Conservation (phyloP, 2,888 invertebrate species). For the Masnerella sp. region DNA sequence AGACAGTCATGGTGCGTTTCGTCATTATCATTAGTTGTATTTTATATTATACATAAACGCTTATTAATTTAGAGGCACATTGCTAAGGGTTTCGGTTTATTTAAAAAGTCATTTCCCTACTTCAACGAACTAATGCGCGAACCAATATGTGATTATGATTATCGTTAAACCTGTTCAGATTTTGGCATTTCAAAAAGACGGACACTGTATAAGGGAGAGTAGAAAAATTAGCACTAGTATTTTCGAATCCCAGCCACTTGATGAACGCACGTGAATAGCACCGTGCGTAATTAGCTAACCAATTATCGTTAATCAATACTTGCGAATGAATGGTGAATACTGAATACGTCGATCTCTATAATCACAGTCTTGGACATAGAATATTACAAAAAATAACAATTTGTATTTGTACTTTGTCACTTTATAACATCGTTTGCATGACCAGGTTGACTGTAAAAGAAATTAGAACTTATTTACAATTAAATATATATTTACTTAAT, state of each 20-base stretch:
- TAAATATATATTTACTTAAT: too few relatives aligned
- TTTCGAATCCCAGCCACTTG: slow-evolving; percentile 23
- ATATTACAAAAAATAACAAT: neutral
- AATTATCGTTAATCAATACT: slow-evolving; percentile 7
- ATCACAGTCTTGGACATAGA: slow-evolving; percentile 24
- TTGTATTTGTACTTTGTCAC: slow-evolving; percentile 3
- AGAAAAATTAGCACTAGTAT: slow-evolving; percentile 34
- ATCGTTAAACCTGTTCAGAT: slow-evolving; percentile 42
- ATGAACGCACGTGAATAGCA: slow-evolving; percentile 24
- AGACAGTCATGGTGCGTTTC: slow-evolving; percentile 46
- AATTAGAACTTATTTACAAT: too few relatives aligned
- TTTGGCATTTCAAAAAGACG: slow-evolving; percentile 57
- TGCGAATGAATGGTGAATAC: slow-evolving; percentile 35
- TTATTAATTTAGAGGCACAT: slow-evolving; percentile 77
- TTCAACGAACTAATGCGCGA: slow-evolving; percentile 70
- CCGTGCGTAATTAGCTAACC: slow-evolving; percentile 43
- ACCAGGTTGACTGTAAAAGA: too few relatives aligned
- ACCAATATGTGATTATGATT: slow-evolving; percentile 61
- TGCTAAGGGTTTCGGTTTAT: slow-evolving; percentile 76
- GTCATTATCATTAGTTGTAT: slow-evolving; percentile 65
- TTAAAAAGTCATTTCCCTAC: slow-evolving; percentile 71
- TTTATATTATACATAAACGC: slow-evolving; percentile 72
- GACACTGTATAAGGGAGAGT: slow-evolving; percentile 51
- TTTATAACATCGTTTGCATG: neutral
- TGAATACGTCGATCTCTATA: slow-evolving; percentile 5